Evolutionary conservation across 2,888 invertebrate species (phyloP), one percentile per base, ranked within the genome.

Genomic region (Leptopilina myrica): DNA sequence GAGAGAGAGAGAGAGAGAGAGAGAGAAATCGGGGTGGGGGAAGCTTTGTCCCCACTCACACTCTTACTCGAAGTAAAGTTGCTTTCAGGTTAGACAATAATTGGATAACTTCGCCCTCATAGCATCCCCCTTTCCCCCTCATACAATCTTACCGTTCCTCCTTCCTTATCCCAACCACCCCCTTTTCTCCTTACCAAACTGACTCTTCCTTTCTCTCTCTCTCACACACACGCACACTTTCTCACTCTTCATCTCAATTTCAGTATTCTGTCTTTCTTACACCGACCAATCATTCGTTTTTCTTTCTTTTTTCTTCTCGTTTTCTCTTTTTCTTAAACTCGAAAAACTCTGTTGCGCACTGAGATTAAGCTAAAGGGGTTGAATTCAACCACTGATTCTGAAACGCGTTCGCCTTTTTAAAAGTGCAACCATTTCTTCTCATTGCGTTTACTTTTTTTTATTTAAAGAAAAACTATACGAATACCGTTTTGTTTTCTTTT

Each of bases 31-130:
- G 64, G 78, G 77, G 79, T 69, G 76, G 77, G 77, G 90, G 69
- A 75, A 64, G 67, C 15, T 75, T 64, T 67, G 26, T 43, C 76
- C 76, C 76, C 62, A 62, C 81, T 80, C 84, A 85, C 84, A 84
- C 86, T 86, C 86, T 87, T 85, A 86, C 85, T 86, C 86, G 88
- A 86, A 88, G 89, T 88, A 88, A 90, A 91, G 89, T 90, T 90
- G 90, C 90, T 89, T 88, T 89, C 91, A 90, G 91, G 91, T 91
- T 91, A 91, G 91, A 91, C 91, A 91, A 91, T 91, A 91, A 91
- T 91, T 91, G 91, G 91, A 91, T 91, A 91, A 91, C 89, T 91
- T 91, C 86, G 90, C 88, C 89, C 89, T 88, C 88, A 85, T 86
- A 87, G 87, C 88, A 84, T 84, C 83, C 84, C 85, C 85, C 84